Conservation (phyloP, 2,888 invertebrate species). For the Heliconius ethilla region DNA sequence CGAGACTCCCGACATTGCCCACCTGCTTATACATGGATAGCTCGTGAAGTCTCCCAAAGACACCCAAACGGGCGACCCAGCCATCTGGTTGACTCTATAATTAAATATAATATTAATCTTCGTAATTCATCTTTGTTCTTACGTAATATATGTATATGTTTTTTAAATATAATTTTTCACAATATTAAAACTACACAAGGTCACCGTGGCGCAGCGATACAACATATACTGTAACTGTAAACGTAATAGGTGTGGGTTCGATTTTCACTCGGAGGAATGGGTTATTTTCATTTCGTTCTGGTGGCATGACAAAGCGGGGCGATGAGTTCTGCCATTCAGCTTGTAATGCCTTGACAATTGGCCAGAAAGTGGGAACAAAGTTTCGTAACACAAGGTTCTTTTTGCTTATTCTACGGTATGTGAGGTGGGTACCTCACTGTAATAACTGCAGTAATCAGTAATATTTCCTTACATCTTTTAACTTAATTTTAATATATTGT, state of each 20-base stretch:
- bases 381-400: not conserved
- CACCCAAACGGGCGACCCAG: conserved; percentile 73
- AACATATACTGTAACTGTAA: not conserved
- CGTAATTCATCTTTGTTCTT: not conserved
- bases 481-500: no score
- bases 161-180: not conserved
- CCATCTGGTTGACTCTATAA: conserved; percentile 70
- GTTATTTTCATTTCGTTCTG: not conserved
- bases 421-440: not conserved
- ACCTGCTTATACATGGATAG: conserved; percentile 66
- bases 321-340: not conserved
- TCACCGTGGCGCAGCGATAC: not conserved
- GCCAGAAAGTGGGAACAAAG: not conserved
- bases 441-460: not conserved
- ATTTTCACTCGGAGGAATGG: not conserved
- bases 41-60: conserved; percentile 68
- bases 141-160: not conserved
- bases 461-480: not conserved
- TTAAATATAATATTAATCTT: not conserved
- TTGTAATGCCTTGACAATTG: not conserved
- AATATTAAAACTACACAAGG: no score
- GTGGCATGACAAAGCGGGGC: not conserved
- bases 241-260: not conserved
- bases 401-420: not conserved
- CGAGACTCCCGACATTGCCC: conserved; percentile 56